Evolutionary conservation across 2,888 invertebrate species (phyloP), one percentile per base, ranked within the genome.

Genomic region (Pachliopta kotzebuea): DNA sequence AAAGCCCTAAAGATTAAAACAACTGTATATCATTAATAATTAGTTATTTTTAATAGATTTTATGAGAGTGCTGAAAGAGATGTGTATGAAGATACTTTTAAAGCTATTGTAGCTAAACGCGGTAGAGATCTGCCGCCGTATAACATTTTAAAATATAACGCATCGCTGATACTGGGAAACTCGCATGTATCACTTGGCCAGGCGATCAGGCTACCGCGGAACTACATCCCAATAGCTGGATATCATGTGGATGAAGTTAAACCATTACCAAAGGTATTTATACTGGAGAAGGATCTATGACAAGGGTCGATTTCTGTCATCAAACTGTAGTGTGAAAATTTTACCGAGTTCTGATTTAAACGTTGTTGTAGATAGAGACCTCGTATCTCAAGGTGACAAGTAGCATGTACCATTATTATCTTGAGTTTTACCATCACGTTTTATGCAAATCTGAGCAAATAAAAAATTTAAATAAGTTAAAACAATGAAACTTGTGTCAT

Each of bases 81-180:
- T 4, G 23, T 50, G 8, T 69, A 67, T 23, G 56, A 63, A 18
- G 26, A 42, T 2, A 53, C 21, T n/a, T 65, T 57, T n/a, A 53
- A 55, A 17, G 45, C 57, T 0, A 31, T 61, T 26, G 49, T 58
- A 7, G 26, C 11, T 14, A 63, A 50, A n/a, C 56, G 63, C 4
- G 68, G 63, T 8, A 45, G 60, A 26, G 54, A 24, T 14, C 24
- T 68, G 17, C 59, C 66, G 7, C 53, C 61, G 4, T 59, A 62
- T 14, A 37, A 62, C 1, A 61, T 55, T 11, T 8, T 66, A 6
- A 61, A 53, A 56, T 56, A 63, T 21, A 68, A 66, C 29, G 68
- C 75, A 0, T 81, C 83, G 6, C 52, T 84, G 18, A 60, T 84
- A 18, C 60, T 84, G 4, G 76, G 75, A 0, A 81, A 82, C 63